phyloP scores from a whole-genome alignment of 1,140 invertebrate genomes.

The Drosophila bifasciata region DNA sequence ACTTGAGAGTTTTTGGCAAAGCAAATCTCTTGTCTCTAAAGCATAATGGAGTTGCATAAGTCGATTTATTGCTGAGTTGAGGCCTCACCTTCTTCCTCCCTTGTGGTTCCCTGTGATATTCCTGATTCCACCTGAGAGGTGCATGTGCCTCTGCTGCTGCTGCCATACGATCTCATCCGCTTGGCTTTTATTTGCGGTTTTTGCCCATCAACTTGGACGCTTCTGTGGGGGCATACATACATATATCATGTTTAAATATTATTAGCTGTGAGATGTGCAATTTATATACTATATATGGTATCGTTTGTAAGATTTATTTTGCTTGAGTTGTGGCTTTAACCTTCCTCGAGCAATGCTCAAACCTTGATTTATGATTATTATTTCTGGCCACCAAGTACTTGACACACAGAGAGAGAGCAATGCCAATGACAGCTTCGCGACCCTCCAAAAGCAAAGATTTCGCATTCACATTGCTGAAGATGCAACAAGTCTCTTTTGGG shows the following conservation, averaged over 20 bases:
- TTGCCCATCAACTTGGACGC: conserved; percentile 19
- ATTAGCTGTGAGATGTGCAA: conserved; percentile 42
- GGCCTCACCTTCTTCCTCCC: background rate
- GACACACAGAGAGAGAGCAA: conserved; percentile 16
- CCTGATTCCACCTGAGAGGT: too few species aligned
- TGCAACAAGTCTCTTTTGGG: background rate
- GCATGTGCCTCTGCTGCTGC: background rate
- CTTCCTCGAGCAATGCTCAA: conserved; percentile 36
- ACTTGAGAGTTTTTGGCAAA: conserved; percentile 20
- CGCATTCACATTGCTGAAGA: background rate
- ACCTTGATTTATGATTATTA: conserved; percentile 37
- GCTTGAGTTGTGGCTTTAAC: conserved; percentile 28
- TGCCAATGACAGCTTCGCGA: conserved; percentile 28
- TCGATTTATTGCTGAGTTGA: conserved; percentile 38
- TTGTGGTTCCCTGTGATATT: background rate
- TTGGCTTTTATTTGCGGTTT: conserved; percentile 49
- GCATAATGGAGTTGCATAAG: conserved; percentile 55
- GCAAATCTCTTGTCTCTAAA: conserved; percentile 33
- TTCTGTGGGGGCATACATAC: conserved; percentile 22
- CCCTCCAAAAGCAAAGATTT: conserved; percentile 6
- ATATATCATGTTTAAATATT: conserved; percentile 30
- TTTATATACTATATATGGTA: conserved; percentile 3
- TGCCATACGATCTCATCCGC: conserved; percentile 31
- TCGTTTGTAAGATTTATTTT: conserved; percentile 11
- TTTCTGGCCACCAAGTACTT: conserved; percentile 21